Conservation (phyloP, 2,113 vertebrate genomes). For the Mellivora capensis region DNA sequence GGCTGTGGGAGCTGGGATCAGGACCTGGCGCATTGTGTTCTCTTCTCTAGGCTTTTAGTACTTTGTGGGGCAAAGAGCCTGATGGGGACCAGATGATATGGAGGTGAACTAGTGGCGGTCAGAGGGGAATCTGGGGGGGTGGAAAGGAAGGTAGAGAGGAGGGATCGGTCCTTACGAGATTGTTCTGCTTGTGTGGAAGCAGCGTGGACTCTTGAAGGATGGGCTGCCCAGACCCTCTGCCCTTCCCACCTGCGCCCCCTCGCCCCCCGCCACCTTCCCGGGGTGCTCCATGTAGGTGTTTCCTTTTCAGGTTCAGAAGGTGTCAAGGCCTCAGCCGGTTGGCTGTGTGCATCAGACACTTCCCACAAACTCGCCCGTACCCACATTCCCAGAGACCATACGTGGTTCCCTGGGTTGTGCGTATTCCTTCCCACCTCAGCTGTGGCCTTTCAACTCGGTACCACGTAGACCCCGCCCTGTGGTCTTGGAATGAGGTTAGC, state of each 20-base stretch:
- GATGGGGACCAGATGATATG: fast-evolving
- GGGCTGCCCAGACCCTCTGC: fast-evolving
- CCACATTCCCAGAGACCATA: not conserved
- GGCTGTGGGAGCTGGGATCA: not conserved
- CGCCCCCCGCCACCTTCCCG: not conserved
- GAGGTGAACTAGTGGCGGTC: not conserved
- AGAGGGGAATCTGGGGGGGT: not conserved
- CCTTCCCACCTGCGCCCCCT: fast-evolving
- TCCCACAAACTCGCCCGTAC: not conserved
- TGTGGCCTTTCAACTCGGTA: not conserved
- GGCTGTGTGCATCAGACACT: not conserved
- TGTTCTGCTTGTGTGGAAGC: not conserved
- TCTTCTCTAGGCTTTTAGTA: not conserved
- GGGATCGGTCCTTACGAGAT: fast-evolving
- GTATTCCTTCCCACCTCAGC: not conserved
- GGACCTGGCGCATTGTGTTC: not conserved
- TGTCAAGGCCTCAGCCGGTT: not conserved
- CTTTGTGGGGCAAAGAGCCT: not conserved
- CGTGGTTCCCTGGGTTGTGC: not conserved
- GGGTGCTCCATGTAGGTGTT: fast-evolving
- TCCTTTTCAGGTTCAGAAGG: not conserved
- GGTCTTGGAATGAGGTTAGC: not conserved
- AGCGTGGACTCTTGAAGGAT: not conserved
- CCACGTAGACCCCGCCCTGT: not conserved
- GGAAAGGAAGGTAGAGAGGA: not conserved